phyloP scores from a whole-genome alignment of 2,888 invertebrate genomes.

The Bombyx huttoni region DNA sequence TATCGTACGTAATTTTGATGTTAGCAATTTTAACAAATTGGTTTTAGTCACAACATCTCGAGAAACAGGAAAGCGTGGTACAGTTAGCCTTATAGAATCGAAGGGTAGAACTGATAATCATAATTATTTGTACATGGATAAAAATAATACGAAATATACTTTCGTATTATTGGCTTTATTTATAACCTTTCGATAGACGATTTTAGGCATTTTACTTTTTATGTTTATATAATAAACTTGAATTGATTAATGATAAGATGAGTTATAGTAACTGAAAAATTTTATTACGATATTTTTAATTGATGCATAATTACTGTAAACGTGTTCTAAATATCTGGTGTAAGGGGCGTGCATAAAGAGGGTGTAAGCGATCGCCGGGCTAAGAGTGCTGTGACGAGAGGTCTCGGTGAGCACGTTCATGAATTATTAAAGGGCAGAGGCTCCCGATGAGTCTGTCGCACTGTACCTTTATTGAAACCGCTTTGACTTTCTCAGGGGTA shows the following conservation, averaged over 20 bases:
- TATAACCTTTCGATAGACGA: background rate
- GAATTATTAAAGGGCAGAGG: constrained; percentile 49
- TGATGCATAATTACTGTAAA: background rate
- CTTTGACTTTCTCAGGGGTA: constrained; percentile 29
- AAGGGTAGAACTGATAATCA: too few species aligned
- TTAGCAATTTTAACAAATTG: too few species aligned
- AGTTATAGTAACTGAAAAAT: background rate
- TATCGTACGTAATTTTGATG: too few species aligned
- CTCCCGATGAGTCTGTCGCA: constrained; percentile 37
- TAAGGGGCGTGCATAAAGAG: constrained; percentile 25
- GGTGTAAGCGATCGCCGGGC: constrained; percentile 37
- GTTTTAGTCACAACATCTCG: too few species aligned
- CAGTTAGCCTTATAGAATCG: too few species aligned
- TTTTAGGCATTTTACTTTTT: background rate
- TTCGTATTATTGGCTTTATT: background rate
- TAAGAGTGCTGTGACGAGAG: constrained; percentile 39
- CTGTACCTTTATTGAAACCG: constrained; percentile 44
- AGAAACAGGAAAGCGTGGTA: too few species aligned
- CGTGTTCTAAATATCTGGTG: background rate
- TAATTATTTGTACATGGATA: too few species aligned
- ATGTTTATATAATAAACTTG: too few species aligned
- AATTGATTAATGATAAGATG: too few species aligned
- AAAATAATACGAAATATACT: too few species aligned
- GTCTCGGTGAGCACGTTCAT: constrained; percentile 48
- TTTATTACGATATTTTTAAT: background rate